These are phyloP conservation scores for Byasa hedistus DNA, from an alignment of 2,888 invertebrate genomes.

Conservation along the genomic window DNA sequence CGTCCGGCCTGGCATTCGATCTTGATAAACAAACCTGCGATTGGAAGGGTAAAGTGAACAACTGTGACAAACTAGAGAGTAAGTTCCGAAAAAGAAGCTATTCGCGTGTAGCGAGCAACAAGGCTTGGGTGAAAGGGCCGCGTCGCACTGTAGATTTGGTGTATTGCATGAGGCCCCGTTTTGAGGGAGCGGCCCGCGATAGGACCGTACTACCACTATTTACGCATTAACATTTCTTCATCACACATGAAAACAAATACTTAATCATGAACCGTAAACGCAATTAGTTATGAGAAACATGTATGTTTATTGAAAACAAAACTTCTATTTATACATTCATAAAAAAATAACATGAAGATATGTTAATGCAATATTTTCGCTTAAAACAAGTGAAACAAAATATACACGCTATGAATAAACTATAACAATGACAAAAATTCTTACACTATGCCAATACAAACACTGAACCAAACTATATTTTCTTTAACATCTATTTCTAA, in stretches of 20 bases:
- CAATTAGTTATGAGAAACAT: not conserved
- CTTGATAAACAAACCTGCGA: slow-evolving; percentile 98
- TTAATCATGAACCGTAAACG: not conserved
- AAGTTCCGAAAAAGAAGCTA: slow-evolving; percentile 83
- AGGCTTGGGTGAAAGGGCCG: slow-evolving; percentile 78
- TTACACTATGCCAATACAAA: slow-evolving; percentile 27
- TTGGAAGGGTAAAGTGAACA: slow-evolving; percentile 98
- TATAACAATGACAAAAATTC: slow-evolving; percentile 25
- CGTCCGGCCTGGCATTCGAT: slow-evolving; percentile 98
- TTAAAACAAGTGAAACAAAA: slow-evolving; percentile 11
- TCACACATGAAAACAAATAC: slow-evolving; percentile 6
- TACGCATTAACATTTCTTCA: slow-evolving; percentile 57
- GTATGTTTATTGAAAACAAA: not conserved
- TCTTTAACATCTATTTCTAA: slow-evolving; percentile 12
- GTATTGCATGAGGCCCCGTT: slow-evolving; percentile 76
- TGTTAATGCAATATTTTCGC: slow-evolving; percentile 26
- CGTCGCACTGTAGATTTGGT: slow-evolving; percentile 76
- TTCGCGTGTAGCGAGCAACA: slow-evolving; percentile 74
- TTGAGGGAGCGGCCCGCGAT: slow-evolving; percentile 51
- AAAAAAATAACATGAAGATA: slow-evolving; percentile 22
- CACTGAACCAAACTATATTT: slow-evolving; percentile 13
- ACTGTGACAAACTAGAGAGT: slow-evolving; percentile 98
- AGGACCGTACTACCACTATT: slow-evolving; percentile 52
- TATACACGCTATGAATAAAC: slow-evolving; percentile 25
- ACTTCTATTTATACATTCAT: not conserved